Base-by-base conservation (phyloP, 2,113 vertebrate species). In the Crocuta crocuta region DNA sequence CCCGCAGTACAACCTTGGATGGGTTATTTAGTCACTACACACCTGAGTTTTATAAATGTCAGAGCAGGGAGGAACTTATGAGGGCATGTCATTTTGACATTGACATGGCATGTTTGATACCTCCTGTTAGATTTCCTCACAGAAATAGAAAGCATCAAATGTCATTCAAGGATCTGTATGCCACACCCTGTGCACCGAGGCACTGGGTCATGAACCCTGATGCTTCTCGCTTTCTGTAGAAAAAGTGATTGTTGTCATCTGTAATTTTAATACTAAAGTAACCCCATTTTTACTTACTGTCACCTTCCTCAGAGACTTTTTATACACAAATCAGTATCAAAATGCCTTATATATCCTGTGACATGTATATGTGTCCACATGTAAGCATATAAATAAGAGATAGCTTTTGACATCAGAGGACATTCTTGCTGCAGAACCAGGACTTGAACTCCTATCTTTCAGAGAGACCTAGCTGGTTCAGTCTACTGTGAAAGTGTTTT, bases 151-250 rank as follows among this genome's bases (percentile, higher is more conserved):
- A 90, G 58, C 71, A 45, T 68, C 0, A 11, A 33, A 45, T 39
- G 9, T 23, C 45, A 17, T 24, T 80, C 26, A 79, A 35, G 21
- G 23, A 28, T 58, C 35, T 55, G 1, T 3, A 39, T 6, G 45
- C n/a, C 76, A 39, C 48, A 1, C 11, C 17, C 55, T 21, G 16
- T 21, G 15, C 58, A 65, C 0, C 0, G 17, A 23, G 21, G 31
- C 3, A 0, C 8, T 68, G 28, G 28, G 43, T 58, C 71, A 43
- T 48, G 80, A 16, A 16, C 28, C 28, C 17, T 17, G 71, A 28
- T 8, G 31, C 78, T 85, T 88, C 91, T 87, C 35, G 26, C 24
- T 93, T 39, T 73, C n/a, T 80, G 12, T n/a, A 79, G 89, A 84
- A 92, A 93, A 91, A 24, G 9, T 65, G n/a, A 65, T 66, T 58